Evolutionary conservation across 2,113 vertebrate species (phyloP).

Genomic region (Pithys albifrons): DNA sequence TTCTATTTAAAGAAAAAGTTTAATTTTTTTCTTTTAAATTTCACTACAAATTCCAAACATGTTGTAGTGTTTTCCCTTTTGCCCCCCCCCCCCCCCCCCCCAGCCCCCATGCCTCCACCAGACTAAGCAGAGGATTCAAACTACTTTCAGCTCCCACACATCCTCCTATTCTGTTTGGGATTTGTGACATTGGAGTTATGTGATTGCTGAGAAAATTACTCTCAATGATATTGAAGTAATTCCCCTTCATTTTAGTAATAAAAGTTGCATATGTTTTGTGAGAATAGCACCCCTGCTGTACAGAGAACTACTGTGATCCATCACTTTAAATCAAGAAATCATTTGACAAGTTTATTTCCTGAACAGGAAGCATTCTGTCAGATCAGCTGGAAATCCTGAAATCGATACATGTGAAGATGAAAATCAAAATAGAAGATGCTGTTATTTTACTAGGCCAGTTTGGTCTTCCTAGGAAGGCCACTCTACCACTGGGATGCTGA

Average conservation of each 20-base stretch:
- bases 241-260: conserved; percentile 56
- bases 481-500: not conserved
- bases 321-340: conserved; percentile 73
- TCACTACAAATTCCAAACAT: not conserved
- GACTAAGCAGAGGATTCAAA: not conserved
- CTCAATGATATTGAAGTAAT: conserved; percentile 61
- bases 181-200: conserved; percentile 57
- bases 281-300: conserved; percentile 61
- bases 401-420: conserved; percentile 59
- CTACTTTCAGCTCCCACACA: conserved; percentile 1
- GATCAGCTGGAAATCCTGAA: conserved; percentile 68
- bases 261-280: conserved; percentile 66
- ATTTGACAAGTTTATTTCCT: conserved; percentile 74
- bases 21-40: not conserved
- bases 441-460: conserved; percentile 38
- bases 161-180: conserved; percentile 27
- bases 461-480: not conserved
- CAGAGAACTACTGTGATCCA: conserved; percentile 69
- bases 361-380: conserved; percentile 68
- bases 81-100: no score
- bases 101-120: not conserved
- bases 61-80: not conserved
- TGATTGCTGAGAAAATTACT: conserved; percentile 55
- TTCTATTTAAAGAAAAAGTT: conserved; percentile 46
- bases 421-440: conserved; percentile 48